Conservation (phyloP, 2,888 invertebrate species). For the Mesopsocus fuscifrons region DNA sequence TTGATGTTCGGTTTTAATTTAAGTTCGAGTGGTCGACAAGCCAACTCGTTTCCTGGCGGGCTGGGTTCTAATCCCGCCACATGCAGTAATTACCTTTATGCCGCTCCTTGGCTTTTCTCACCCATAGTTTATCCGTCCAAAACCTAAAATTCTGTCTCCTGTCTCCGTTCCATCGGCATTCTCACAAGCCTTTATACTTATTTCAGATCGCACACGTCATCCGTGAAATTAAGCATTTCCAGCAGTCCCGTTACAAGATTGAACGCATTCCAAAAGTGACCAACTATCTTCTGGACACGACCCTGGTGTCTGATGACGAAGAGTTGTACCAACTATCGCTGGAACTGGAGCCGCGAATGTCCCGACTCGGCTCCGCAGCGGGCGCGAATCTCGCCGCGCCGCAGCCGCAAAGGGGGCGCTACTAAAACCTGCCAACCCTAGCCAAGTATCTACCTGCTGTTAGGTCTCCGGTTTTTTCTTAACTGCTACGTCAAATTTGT, state of each 20-base stretch:
- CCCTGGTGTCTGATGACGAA: slow-evolving; percentile 55
- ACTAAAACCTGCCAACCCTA: too few relatives aligned
- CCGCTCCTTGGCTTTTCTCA: too few relatives aligned
- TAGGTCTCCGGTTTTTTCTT: too few relatives aligned
- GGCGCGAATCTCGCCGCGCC: not conserved
- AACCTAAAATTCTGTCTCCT: too few relatives aligned
- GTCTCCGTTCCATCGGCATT: too few relatives aligned
- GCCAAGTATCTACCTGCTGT: too few relatives aligned
- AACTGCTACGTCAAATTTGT: too few relatives aligned
- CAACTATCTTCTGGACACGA: slow-evolving; percentile 57
- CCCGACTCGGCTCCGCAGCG: slow-evolving; percentile 31
- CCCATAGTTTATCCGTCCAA: too few relatives aligned
- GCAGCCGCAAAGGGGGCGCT: too few relatives aligned
- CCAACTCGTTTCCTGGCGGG: too few relatives aligned
- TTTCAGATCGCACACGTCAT: slow-evolving; percentile 80
- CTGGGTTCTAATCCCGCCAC: slow-evolving; percentile 1
- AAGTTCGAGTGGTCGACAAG: not conserved
- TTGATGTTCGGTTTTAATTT: not conserved
- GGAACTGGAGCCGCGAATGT: slow-evolving; percentile 64
- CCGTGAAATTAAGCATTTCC: slow-evolving; percentile 75
- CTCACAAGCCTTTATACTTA: too few relatives aligned
- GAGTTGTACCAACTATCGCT: slow-evolving; percentile 63
- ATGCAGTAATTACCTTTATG: too few relatives aligned
- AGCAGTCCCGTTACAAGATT: slow-evolving; percentile 82
- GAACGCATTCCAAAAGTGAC: slow-evolving; percentile 65